Percentiles rank a stretch among this genome's conserved stretches.
phyloP scores from a whole-genome alignment of 2,888 invertebrate genomes.

The Eupithecia insigniata region DNA sequence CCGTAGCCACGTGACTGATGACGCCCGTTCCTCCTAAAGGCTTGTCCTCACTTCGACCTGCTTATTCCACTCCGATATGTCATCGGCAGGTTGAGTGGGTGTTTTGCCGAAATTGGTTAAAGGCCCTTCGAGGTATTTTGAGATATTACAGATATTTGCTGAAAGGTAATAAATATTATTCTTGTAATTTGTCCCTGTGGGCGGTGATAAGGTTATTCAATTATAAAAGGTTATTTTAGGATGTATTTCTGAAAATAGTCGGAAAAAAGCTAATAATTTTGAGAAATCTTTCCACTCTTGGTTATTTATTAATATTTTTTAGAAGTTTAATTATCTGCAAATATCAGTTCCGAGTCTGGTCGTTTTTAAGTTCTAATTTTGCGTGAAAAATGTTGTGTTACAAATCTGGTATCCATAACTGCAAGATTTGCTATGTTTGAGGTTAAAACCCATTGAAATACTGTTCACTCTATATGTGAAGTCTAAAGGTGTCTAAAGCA shows the following conservation, averaged over 20 bases:
- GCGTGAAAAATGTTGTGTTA: background rate
- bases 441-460: no score
- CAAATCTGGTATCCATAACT: background rate
- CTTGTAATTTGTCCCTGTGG: background rate
- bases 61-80: background rate
- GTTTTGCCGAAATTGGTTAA: conserved; percentile 1
- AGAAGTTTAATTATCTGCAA: no score
- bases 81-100: conserved; percentile 1
- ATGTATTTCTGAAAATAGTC: background rate
- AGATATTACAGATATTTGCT: background rate
- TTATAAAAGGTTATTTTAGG: background rate
- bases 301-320: background rate
- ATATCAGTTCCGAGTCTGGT: background rate
- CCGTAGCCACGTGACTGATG: conserved; percentile 34
- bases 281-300: background rate
- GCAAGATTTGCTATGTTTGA: no score
- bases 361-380: background rate
- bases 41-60: conserved; percentile 18
- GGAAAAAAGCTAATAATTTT: background rate
- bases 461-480: no score
- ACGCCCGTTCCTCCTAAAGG: conserved; percentile 34
- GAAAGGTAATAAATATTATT: background rate
- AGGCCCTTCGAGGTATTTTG: background rate
- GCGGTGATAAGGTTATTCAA: background rate
- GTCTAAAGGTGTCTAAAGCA: background rate